Base-by-base conservation (phyloP, 2,797 vertebrate species). In the Phoebastria nigripes region DNA sequence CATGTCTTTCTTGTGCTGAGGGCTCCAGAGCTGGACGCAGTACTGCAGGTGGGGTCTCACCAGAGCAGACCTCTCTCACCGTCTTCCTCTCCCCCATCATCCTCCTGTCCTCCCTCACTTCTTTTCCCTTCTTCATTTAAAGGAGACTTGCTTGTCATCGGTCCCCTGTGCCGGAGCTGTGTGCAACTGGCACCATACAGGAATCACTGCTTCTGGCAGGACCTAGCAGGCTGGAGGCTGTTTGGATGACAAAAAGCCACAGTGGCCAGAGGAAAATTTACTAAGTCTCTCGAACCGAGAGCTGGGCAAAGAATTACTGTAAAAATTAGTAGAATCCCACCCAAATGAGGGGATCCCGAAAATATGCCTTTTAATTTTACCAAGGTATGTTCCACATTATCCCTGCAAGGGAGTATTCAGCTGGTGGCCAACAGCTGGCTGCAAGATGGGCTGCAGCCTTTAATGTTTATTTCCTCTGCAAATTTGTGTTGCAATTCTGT, bases 381-480 rank as follows among this genome's bases (percentile, higher is more conserved):
- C 69, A 92, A 93, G 89, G 89, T 94, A 91, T 90, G 84, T 56
- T 88, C 87, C 6, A 2, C 55, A 82, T 92, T 80, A 81, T 58
- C 63, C 81, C 56, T 83, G 65, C 0, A 0, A 89, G 82, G 62
- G 78, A 90, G 8, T 8, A 19, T 91, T 82, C 82, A 86, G 87
- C 84, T 83, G 84, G 81, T 83, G 84, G 74, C 79, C 87, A 78
- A 94, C 93, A 96, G 94, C 90, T 93, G 94, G 89, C 87, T 97
- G 89, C 93, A 97, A 97, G 90, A 94, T 91, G 96, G 93, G 66
- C 66, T 84, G 71, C 83, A 94, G 71, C 65, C 89, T 92, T 74
- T 37, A 51, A 65, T 49, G 72, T 55, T 93, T 69, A 76, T 83
- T 88, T 94, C 87, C 87, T 66, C 82, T 72, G 42, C 69, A 90